phyloP scores from a whole-genome alignment of 53 echinoderm and acorn worm genomes.

The Astropecten irregularis region DNA sequence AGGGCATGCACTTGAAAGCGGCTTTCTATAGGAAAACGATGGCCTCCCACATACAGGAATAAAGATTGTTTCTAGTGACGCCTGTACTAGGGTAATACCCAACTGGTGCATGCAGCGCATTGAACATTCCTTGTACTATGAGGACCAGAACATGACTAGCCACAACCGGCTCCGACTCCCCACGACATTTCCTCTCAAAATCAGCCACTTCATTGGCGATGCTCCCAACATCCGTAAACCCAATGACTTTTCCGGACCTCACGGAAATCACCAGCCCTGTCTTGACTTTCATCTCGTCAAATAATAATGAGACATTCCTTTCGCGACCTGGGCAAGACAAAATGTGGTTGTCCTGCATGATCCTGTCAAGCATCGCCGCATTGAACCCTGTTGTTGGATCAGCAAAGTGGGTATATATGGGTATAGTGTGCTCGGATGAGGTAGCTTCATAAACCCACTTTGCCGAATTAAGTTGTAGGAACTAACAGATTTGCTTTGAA shows the following conservation, averaged over 20 bases:
- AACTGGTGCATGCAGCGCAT: background rate
- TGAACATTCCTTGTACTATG: background rate
- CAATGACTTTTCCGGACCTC: background rate
- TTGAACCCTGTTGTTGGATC: slow-evolving; percentile 28
- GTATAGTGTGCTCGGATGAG: slow-evolving; percentile 48
- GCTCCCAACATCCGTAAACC: background rate
- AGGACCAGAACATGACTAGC: slow-evolving; percentile 20
- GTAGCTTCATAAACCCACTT: slow-evolving; percentile 37
- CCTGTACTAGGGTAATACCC: slow-evolving; percentile 15
- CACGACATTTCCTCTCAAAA: slow-evolving; percentile 4
- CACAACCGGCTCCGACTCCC: background rate
- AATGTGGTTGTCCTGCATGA: slow-evolving; percentile 18
- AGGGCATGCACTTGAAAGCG: slow-evolving; percentile 29
- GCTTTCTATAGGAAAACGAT: slow-evolving; percentile 4
- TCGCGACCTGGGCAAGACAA: slow-evolving; percentile 12
- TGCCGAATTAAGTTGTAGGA: slow-evolving; percentile 19
- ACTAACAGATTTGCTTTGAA: background rate
- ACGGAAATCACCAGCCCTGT: background rate
- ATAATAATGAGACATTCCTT: slow-evolving; percentile 3
- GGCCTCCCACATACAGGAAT: slow-evolving; percentile 26
- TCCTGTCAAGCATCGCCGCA: slow-evolving; percentile 40
- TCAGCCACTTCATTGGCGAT: slow-evolving; percentile 5
- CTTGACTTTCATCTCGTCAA: slow-evolving; percentile 14
- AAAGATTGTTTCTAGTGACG: slow-evolving; percentile 44
- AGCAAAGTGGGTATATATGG: slow-evolving; percentile 52